Conservation (phyloP, 1,140 invertebrate genomes). For the Panagrolaimus sp. region DNA sequence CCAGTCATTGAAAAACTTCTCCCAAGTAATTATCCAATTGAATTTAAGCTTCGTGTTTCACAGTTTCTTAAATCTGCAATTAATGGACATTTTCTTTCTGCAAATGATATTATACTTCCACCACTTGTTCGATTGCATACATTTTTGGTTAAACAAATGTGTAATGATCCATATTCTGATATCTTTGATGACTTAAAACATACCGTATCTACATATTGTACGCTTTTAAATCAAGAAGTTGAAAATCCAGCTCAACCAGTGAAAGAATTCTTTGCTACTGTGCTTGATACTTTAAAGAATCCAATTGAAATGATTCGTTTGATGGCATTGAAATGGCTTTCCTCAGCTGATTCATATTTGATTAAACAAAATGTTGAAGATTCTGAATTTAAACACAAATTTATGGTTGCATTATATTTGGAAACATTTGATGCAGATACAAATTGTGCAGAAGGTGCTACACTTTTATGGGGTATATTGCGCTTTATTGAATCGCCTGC, state of each 20-base stretch:
- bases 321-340: constrained; percentile 1
- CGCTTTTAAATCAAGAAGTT: not conserved
- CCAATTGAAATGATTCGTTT: not conserved
- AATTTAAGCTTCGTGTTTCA: not conserved
- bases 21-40: constrained; percentile 1
- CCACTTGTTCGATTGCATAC: constrained; percentile 1
- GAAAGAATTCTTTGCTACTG: not conserved
- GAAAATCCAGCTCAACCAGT: not conserved
- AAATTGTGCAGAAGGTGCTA: not conserved
- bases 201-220: not conserved
- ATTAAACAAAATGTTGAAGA: not conserved
- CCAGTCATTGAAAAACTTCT: constrained; percentile 14
- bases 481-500: not conserved
- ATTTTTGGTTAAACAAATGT: constrained; percentile 1
- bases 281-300: not conserved
- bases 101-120: not conserved
- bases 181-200: not conserved
- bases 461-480: not conserved
- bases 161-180: not conserved
- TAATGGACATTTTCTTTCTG: not conserved
- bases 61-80: constrained; percentile 1
- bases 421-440: not conserved
- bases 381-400: not conserved
- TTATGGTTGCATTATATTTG: not conserved
- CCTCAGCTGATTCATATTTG: not conserved